Base-by-base conservation (phyloP, 1,140 invertebrate species). In the Anagrus nilaparvatae region DNA sequence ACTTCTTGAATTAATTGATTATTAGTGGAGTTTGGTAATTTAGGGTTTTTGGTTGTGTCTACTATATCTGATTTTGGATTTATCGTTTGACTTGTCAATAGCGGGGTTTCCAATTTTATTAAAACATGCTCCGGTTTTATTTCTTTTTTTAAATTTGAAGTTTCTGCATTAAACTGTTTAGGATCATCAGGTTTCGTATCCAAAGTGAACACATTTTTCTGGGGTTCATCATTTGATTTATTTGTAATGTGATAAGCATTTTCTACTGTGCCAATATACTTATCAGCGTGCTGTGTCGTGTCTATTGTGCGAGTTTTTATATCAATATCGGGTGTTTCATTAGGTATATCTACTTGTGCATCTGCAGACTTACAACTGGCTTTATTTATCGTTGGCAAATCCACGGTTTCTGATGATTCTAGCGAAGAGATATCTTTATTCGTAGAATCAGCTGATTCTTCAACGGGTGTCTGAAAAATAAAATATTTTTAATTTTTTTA, bases 301-400 rank as follows among this genome's bases (percentile, higher is more conserved):
- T 65, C 65, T 69, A 69, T 59, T 57, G 64, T 67, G 65, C 60
- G 55, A 48, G 46, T 51, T 52, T 59, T 60, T 67, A 69, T 25
- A 39, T 56, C 44, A 48, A 56, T 56, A 61, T 34, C 51, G 40
- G 39, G 56, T 60, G 55, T 57, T 51, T 58, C 48, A 43, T 48
- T 49, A 42, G 33, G 29, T 42, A 49, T 48, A 47, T 33, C 53
- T 60, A 59, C 43, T 52, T 51, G 55, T 63, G 55, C 51, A 54
- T 59, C 58, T 47, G 56, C 52, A 38, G 56, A 67, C 66, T 69
- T 69, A 67, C 64, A 66, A 55, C 50, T 65, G 45, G 56, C 49
- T 48, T 56, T 54, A 9, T 50, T 43, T 16, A 58, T 39, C 37
- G 49, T 46, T 18, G 52, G 49, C 19, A 50, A 35, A 29, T 59